A percentile compares a stretch with the other conserved stretches of the same genome.
phyloP scores from a whole-genome alignment of 2,113 vertebrate genomes.

The Asarcornis scutulata region DNA sequence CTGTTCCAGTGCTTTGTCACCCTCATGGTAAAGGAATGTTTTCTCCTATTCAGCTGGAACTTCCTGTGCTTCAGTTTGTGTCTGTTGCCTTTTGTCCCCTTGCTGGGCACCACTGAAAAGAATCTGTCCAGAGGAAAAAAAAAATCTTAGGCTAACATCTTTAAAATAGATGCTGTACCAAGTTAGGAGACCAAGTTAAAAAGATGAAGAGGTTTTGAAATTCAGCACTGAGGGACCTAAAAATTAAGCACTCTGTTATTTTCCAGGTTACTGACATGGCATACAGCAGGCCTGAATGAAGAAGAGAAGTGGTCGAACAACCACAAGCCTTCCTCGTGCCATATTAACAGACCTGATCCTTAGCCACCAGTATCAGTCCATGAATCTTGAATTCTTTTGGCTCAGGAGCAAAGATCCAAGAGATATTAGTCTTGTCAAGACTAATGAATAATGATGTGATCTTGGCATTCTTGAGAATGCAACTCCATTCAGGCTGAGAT shows the following conservation, averaged over 20 bases:
- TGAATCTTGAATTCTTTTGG: background rate
- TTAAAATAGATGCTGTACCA: background rate
- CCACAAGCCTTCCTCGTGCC: accelerated
- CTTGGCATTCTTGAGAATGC: background rate
- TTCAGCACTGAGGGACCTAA: accelerated
- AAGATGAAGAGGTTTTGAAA: background rate
- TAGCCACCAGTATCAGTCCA: background rate
- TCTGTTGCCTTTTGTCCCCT: no score
- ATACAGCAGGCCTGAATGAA: background rate
- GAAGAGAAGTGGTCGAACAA: background rate
- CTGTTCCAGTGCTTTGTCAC: no score
- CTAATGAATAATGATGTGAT: accelerated
- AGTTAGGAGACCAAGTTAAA: background rate
- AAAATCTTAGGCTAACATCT: background rate
- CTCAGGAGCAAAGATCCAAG: background rate
- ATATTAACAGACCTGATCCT: background rate
- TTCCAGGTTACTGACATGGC: background rate
- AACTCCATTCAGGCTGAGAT: background rate
- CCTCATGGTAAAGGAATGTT: no score
- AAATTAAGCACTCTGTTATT: background rate
- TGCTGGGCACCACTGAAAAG: no score
- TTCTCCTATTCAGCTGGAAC: no score
- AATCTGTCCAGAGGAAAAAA: background rate
- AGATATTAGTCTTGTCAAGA: background rate
- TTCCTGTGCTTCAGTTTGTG: no score